These are phyloP conservation scores for Botrylloides violaceus DNA, from an alignment of 23 tunicate genomes.

Conservation along the genomic window DNA sequence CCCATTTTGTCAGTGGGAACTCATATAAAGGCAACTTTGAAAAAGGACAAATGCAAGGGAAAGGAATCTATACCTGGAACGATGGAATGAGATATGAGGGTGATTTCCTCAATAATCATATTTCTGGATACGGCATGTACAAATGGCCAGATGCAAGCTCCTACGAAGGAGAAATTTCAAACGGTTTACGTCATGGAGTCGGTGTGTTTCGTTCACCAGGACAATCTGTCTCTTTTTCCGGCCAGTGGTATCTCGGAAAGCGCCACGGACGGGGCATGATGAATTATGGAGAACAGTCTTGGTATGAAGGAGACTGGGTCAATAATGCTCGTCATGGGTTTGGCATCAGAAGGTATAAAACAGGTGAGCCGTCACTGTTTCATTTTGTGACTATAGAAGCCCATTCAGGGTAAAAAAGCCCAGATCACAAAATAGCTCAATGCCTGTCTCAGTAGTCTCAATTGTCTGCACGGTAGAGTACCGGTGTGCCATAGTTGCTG, in stretches of 20 bases:
- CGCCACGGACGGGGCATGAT: slow-evolving; percentile 95
- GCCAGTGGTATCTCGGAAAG: slow-evolving; percentile 91
- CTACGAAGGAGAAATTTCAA: slow-evolving; percentile 87
- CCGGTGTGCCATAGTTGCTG: no score
- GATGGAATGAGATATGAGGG: slow-evolving; percentile 87
- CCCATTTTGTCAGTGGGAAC: slow-evolving; percentile 70
- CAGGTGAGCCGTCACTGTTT: slow-evolving; percentile 23
- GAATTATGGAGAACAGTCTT: slow-evolving; percentile 87
- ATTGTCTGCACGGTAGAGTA: no score
- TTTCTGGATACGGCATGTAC: slow-evolving; percentile 82
- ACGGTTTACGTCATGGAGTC: slow-evolving; percentile 87
- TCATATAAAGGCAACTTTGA: slow-evolving; percentile 49
- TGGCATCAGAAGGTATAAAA: slow-evolving; percentile 79
- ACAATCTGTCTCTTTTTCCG: slow-evolving; percentile 72
- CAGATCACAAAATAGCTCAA: no score
- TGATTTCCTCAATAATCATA: slow-evolving; percentile 64
- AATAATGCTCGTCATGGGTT: slow-evolving; percentile 88
- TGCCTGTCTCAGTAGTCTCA: no score
- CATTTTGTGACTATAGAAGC: no score
- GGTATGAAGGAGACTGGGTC: slow-evolving; percentile 98
- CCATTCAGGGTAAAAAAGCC: no score
- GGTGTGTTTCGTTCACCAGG: slow-evolving; percentile 79
- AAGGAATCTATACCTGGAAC: slow-evolving; percentile 69
- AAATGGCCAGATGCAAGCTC: slow-evolving; percentile 80
- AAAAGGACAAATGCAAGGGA: slow-evolving; percentile 89